These are phyloP conservation scores for Aleiodes alternator DNA, from an alignment of 2,888 invertebrate species.

Conservation along the genomic window DNA sequence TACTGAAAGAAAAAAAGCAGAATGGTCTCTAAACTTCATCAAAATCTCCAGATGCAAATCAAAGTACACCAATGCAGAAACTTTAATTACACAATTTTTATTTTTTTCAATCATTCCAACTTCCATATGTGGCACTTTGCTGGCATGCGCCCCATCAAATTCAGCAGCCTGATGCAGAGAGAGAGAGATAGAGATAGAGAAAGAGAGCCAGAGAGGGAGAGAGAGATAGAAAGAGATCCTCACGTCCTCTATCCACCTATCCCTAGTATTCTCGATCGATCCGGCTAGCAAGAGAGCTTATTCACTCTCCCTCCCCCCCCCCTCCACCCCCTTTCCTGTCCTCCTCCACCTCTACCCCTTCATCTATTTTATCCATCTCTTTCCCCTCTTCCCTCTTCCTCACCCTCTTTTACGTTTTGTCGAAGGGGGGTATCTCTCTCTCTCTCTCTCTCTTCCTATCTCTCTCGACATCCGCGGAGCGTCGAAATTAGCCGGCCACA, in stretches of 20 bases:
- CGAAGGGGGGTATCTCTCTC: slow-evolving; percentile 21
- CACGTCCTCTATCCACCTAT: slow-evolving; percentile 39
- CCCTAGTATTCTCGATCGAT: slow-evolving; percentile 48
- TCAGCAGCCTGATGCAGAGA: slow-evolving; percentile 44
- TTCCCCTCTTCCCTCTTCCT: slow-evolving; percentile 30
- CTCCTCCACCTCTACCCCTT: slow-evolving; percentile 20
- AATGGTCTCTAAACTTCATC: no score
- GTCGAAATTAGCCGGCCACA: slow-evolving; percentile 51
- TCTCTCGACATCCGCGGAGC: slow-evolving; percentile 48
- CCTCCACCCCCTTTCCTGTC: slow-evolving; percentile 49
- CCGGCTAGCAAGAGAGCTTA: slow-evolving; percentile 54
- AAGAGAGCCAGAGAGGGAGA: slow-evolving; percentile 46
- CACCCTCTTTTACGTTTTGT: slow-evolving; percentile 30
- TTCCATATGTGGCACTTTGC: slow-evolving; percentile 24
- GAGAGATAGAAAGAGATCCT: slow-evolving; percentile 42
- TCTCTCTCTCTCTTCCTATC: no score
- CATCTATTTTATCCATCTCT: slow-evolving; percentile 23
- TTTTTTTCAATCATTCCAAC: slow-evolving; percentile 7
- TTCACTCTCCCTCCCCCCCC: slow-evolving; percentile 24
- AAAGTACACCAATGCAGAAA: no score
- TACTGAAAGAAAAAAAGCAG: no score
- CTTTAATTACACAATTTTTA: not conserved
- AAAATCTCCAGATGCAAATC: no score
- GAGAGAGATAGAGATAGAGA: slow-evolving; percentile 42
- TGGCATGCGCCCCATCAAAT: slow-evolving; percentile 39